Percentiles rank a stretch among this genome's conserved stretches.
Conservation (phyloP, 2,888 invertebrate species). For the Eurytoma californica region DNA sequence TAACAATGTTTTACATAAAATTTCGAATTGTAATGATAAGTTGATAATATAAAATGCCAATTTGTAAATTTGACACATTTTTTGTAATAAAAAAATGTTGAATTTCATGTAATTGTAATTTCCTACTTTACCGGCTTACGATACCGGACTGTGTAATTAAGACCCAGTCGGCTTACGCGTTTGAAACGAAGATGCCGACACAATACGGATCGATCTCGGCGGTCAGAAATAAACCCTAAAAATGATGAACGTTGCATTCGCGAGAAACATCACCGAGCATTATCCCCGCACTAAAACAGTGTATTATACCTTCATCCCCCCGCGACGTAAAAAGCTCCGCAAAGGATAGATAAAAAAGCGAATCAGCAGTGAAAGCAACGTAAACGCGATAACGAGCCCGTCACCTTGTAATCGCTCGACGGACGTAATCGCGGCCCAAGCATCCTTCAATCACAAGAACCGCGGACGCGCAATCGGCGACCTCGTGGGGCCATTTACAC, state of each 20-base stretch:
- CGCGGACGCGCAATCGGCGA: not conserved
- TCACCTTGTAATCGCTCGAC: not conserved
- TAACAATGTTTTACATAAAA: not conserved
- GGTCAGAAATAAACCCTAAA: not conserved
- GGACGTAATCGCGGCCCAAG: not conserved
- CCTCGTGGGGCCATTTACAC: not conserved
- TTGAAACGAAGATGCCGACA: slow-evolving; percentile 34
- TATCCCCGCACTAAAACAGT: not conserved
- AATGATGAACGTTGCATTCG: not conserved
- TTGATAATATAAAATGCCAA: not conserved
- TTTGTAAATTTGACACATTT: not conserved
- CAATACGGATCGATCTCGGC: slow-evolving; percentile 29
- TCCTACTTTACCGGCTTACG: slow-evolving; percentile 22
- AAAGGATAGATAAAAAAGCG: no score
- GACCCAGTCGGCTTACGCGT: not conserved
- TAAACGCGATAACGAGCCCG: not conserved
- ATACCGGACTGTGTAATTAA: not conserved
- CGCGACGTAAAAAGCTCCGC: not conserved
- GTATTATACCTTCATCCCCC: no score
- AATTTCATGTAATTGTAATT: not conserved
- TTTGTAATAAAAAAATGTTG: not conserved
- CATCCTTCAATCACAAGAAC: slow-evolving; percentile 8
- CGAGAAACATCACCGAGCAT: not conserved
- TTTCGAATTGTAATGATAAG: not conserved
- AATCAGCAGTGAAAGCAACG: no score